phyloP scores from a whole-genome alignment of 2,113 vertebrate species.

The Hucho hucho region DNA sequence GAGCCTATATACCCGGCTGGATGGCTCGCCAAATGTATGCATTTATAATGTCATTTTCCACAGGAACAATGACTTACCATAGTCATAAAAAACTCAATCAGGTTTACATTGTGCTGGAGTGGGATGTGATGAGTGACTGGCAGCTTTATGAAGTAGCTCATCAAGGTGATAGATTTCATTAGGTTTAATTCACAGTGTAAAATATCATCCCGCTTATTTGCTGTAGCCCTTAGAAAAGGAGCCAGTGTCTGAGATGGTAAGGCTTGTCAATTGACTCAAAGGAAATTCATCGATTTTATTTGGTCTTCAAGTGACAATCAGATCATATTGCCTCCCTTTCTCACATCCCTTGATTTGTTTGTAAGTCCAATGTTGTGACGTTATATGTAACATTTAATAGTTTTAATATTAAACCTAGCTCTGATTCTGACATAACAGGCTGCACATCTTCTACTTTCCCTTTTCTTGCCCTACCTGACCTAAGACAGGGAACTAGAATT shows the following conservation, averaged over 20 bases:
- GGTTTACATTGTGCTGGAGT: not conserved
- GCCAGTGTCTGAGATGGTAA: conserved; percentile 7
- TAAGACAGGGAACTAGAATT: no score
- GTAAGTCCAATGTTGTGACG: no score
- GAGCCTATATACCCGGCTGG: not conserved
- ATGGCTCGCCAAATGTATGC: conserved; percentile 12
- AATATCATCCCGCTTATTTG: conserved; percentile 1
- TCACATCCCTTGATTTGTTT: no score
- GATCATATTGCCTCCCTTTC: no score
- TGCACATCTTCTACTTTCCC: no score
- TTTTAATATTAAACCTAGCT: no score
- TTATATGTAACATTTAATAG: no score
- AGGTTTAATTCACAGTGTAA: not conserved
- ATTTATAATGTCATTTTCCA: conserved; percentile 16
- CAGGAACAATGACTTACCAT: conserved; percentile 14
- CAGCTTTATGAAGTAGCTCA: conserved; percentile 11
- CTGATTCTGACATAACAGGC: no score
- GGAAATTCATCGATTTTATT: no score
- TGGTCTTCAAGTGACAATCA: no score
- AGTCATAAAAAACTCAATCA: conserved; percentile 21
- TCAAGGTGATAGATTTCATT: not conserved
- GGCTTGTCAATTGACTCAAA: not conserved
- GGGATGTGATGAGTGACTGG: not conserved
- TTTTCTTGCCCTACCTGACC: no score
- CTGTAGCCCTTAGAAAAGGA: not conserved